Evolutionary conservation across 2,113 vertebrate species (phyloP).

Genomic region (Orthonyx spaldingii): DNA sequence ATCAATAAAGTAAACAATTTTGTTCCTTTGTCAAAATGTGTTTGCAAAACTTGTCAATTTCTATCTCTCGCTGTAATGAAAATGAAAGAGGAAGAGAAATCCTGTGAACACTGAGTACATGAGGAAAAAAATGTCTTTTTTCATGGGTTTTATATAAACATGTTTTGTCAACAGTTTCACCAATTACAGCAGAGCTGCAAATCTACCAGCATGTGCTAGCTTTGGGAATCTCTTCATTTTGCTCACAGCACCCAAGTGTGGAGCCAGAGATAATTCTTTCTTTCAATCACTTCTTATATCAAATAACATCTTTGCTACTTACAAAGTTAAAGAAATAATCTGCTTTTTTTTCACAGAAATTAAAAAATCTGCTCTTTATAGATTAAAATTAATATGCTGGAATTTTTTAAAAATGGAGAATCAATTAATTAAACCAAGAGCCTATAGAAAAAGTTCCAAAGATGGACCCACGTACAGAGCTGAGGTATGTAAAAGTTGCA

Average conservation of each 20-base stretch:
- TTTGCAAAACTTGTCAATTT: neutral
- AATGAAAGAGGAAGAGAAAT: neutral
- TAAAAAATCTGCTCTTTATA: neutral
- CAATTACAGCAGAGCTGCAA: conserved; percentile 18
- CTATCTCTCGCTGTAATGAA: neutral
- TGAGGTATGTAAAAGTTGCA: neutral
- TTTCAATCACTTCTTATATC: neutral
- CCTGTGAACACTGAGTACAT: neutral
- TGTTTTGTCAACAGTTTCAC: neutral
- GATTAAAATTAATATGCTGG: neutral
- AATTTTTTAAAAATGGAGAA: neutral
- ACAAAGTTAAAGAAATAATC: neutral
- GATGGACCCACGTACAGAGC: neutral
- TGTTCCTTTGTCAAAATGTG: neutral
- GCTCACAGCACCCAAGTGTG: neutral
- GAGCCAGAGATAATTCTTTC: neutral
- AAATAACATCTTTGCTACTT: neutral
- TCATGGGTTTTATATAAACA: neutral
- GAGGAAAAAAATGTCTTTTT: neutral
- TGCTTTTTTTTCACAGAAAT: neutral
- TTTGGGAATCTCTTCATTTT: conserved; percentile 18
- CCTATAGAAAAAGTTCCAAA: neutral
- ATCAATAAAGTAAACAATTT: neutral
- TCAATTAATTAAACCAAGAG: neutral
- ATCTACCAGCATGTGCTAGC: neutral